These are phyloP conservation scores for Balaeniceps rex DNA, from an alignment of 2,113 vertebrate genomes.

Conservation along the genomic window DNA sequence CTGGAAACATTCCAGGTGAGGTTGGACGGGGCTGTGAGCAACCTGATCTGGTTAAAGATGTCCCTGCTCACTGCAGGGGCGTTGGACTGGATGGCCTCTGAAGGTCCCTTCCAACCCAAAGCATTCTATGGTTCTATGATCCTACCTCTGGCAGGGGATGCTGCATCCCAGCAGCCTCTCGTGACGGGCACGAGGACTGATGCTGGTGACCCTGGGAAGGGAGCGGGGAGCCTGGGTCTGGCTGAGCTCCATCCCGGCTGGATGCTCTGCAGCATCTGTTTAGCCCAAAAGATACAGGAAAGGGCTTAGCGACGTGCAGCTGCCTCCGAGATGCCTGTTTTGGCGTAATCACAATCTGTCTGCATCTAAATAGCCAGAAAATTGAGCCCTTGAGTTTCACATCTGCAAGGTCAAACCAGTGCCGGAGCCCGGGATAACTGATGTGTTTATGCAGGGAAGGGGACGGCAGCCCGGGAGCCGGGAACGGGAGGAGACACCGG, in stretches of 20 bases:
- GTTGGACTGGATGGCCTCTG: no score
- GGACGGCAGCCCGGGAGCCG: background rate
- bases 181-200: accelerated
- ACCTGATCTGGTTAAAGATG: no score
- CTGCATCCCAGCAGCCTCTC: background rate
- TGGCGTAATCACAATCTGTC: background rate
- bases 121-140: no score
- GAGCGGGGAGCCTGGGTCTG: background rate
- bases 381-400: background rate
- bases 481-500: background rate
- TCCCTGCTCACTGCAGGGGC: no score
- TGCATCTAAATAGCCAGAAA: background rate
- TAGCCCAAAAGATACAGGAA: background rate
- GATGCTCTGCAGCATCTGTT: background rate
- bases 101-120: no score
- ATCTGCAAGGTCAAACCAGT: background rate
- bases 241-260: background rate
- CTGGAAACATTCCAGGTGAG: no score
- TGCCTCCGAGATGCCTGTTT: accelerated
- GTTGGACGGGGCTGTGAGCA: no score
- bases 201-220: background rate
- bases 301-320: background rate
- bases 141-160: background rate
- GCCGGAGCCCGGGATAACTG: accelerated
- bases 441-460: background rate